Base-by-base conservation (phyloP, 2,113 vertebrate genomes). In the Verasper variegatus region DNA sequence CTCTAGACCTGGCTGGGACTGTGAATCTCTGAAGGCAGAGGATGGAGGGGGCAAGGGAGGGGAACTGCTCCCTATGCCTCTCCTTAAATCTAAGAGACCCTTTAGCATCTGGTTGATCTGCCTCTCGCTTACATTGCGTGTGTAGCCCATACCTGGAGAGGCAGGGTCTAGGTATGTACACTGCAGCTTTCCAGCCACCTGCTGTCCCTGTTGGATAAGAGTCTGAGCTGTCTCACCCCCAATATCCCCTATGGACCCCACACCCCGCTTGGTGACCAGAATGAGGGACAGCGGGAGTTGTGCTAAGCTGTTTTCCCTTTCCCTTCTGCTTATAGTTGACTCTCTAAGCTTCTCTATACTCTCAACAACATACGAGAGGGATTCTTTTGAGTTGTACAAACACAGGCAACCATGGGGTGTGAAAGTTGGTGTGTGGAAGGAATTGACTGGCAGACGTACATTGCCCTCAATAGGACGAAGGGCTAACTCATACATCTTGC, bases 321-420 rank as follows among this genome's bases (percentile, higher is more conserved):
- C 98, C 81, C 95, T 92, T 75, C 97, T 86, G 24, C 96, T 94
- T 3, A 96, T 47, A 0, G 96, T 96, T 2, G 94, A 96, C 85
- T 98, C 97, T 2, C 96, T 89, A 70, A 97, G 95, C 88, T 96
- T 99, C 69, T 99, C 98, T 76, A 99, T 92, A 88, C 97, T 98
- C 78, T 99, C 98, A 26, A 97, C 94, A 49, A 99, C 96, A 15
- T 99, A 99, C 8, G 96, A 96, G 4, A 99, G 83, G 0, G 98
- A 99, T 66, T 99, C 97, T 90, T 98, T 99, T 12, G 98, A 98
- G 90, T 99, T 99, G 88, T 99, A 99, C 69, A 99, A 96, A 93
- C 97, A 99, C 63, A 99, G 95, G 68, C 97, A 98, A 21, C 98
- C 98, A 0, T 99, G 97, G 0, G 98, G 97, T 15, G 97, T 95